Percentiles rank a stretch among this genome's conserved stretches.
Evolutionary conservation across 2,888 invertebrate genomes (phyloP).

Genomic region (Cryptosula pallasiana): DNA sequence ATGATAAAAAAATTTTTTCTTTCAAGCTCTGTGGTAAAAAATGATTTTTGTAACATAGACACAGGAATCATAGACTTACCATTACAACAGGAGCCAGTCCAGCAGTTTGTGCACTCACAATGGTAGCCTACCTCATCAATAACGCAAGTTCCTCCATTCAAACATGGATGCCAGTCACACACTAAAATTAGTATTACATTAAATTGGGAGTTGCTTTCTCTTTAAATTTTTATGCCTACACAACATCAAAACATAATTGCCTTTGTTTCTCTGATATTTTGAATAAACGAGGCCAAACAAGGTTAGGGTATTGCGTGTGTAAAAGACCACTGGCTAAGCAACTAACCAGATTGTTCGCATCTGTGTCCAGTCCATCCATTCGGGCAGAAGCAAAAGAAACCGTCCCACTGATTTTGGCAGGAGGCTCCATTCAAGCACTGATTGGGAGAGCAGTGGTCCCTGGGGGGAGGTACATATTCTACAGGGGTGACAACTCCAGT

Average conservation of each 20-base stretch:
- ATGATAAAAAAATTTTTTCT: too few relatives aligned
- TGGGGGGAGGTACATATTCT: conserved; percentile 13
- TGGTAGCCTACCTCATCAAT: conserved; percentile 17
- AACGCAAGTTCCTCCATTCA: neutral
- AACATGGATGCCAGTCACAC: conserved; percentile 22
- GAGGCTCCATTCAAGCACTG: conserved; percentile 11
- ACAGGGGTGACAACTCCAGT: neutral
- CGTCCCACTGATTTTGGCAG: conserved; percentile 23
- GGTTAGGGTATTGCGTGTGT: too few relatives aligned
- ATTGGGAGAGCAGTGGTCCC: conserved; percentile 20
- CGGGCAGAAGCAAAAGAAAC: conserved; percentile 18
- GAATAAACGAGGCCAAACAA: too few relatives aligned
- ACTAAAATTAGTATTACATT: too few relatives aligned
- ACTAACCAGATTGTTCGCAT: conserved; percentile 12
- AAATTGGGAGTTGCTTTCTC: too few relatives aligned
- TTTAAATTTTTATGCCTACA: too few relatives aligned
- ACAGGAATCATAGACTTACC: conserved; percentile 4
- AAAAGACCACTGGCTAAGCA: too few relatives aligned
- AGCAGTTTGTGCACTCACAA: neutral
- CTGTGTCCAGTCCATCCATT: conserved; percentile 11
- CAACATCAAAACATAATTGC: too few relatives aligned
- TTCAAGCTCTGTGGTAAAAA: too few relatives aligned
- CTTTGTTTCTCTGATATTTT: too few relatives aligned
- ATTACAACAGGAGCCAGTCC: conserved; percentile 22
- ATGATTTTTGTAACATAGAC: too few relatives aligned